Evolutionary conservation across 2,888 invertebrate genomes (phyloP), one percentile per base, ranked within the genome.

Genomic region (Unio pictorum): DNA sequence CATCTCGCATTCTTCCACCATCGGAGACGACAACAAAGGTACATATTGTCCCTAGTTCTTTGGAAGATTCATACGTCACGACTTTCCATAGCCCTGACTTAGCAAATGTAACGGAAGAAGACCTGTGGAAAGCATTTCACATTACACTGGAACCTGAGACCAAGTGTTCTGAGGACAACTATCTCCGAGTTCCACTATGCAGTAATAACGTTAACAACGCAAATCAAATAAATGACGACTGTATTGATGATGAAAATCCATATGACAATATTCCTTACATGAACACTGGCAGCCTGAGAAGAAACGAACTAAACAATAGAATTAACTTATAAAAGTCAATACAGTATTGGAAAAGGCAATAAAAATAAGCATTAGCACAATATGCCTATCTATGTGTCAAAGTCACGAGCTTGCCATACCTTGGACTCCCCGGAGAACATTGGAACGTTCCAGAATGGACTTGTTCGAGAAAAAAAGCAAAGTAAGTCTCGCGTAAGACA

Each of bases 51-150:
- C 67, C 69, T 23, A 68, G 61, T 3, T 65, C 75, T 1, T 69
- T 73, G 64, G 77, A 77, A 59, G 77, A 77, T 60, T 73, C 74
- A 69, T 75, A 69, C 45, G 62, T 76, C 23, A 66, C 73, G 18
- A 64, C 74, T 7, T 72, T 72, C 26, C 68, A 71, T 57, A 71
- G 73, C 7, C 72, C 78, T 23, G 78, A 74, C 57, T 73, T 74
- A 69, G 75, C 73, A 65, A 79, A 80, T 73, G 75, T 81, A 11
- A 80, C 77, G 23, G 81, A 81, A 64, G 79, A 81, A 30, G 80
- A 76, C 55, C 64, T 81, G 23, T 81, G 81, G 81, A 76, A 81
- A 68, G 73, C 74, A 17, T 77, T 77, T 71, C 71, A 73, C 65
- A 77, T 77, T 34, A 77, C 72, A 67, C 69, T 77, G 28, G 68